Evolutionary conservation across 2,797 vertebrate genomes (phyloP), one percentile per base, ranked within the genome.

Genomic region (Anguilla marmorata): DNA sequence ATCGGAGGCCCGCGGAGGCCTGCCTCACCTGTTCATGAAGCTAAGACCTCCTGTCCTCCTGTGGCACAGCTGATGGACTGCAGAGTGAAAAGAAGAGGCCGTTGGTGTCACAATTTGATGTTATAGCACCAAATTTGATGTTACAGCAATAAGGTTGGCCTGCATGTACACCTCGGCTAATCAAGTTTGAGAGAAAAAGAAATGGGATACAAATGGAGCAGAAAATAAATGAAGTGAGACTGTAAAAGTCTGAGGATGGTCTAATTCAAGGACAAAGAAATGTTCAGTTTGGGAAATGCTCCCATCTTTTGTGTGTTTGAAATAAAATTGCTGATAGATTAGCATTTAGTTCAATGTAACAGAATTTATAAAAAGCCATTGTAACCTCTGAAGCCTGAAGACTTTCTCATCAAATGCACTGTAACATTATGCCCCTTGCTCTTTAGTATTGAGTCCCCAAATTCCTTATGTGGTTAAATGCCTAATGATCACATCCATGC

Each of bases 381-480:
- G 41, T 48, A 9, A 21, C 14, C 30, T 41, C 30, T 45, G 74
- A 79, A 79, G 16, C 14, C 37, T 6, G 37, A 79, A 4, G 74
- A 41, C 33, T 80, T 80, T 8, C 41, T n/a, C 41, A 82, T 9
- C 16, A 82, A 80, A 45, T 2, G 45, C 14, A 58, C 52, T 33
- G 83, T 48, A 8, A 48, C 19, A 19, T 19, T 8, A 86, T 24
- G 41, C 37, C 27, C 80, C 80, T 84, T 85, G 30, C 84, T 74
- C 69, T 74, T 85, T 41, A 21, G 7, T 88, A 69, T 88, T 84
- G 52, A 48, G 24, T 74, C 50, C 83, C 76, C 41, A 50, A 33
- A 85, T 45, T 30, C 14, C 14, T 54, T 33, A 52, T 66, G 50
- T 19, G 69, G 14, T 85, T 50, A 60, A 30, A 48, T 12, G 24